These are phyloP conservation scores for Leptodactylus fallax DNA, from an alignment of 2,797 vertebrate genomes.

Conservation along the genomic window DNA sequence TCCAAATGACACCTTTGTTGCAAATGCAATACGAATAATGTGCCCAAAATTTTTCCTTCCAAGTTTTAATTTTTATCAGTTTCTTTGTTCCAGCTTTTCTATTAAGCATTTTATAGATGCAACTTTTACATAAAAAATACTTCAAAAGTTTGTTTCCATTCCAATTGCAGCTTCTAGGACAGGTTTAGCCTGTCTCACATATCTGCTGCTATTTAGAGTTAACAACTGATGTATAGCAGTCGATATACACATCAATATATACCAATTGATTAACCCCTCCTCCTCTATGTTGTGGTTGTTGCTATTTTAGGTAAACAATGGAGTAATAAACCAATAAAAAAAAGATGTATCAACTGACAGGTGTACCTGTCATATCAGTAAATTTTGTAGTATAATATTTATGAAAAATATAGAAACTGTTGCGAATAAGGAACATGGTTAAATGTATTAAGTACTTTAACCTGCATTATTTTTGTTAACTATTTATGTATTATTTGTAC, in stretches of 20 bases:
- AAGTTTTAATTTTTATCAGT: too few relatives aligned
- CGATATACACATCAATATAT: neutral
- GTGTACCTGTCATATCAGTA: too few relatives aligned
- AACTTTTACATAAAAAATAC: neutral
- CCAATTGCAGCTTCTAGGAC: neutral
- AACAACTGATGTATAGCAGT: neutral
- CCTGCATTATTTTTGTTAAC: neutral
- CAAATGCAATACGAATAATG: too few relatives aligned
- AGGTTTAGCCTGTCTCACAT: neutral
- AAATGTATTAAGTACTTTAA: neutral
- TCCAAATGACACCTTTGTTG: too few relatives aligned
- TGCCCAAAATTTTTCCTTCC: too few relatives aligned
- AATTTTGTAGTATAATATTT: neutral
- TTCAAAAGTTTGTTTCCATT: neutral
- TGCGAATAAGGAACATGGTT: neutral
- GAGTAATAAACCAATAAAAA: too few relatives aligned
- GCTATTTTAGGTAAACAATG: neutral
- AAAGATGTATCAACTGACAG: too few relatives aligned
- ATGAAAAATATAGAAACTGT: neutral
- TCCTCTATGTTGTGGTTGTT: neutral
- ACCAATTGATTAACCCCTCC: neutral
- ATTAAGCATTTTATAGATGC: neutral
- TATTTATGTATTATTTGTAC: neutral
- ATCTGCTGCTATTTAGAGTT: neutral
- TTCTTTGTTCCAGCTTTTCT: neutral